Conservation (phyloP, 2,797 vertebrate genomes). For the Apogon hyalosoma region DNA sequence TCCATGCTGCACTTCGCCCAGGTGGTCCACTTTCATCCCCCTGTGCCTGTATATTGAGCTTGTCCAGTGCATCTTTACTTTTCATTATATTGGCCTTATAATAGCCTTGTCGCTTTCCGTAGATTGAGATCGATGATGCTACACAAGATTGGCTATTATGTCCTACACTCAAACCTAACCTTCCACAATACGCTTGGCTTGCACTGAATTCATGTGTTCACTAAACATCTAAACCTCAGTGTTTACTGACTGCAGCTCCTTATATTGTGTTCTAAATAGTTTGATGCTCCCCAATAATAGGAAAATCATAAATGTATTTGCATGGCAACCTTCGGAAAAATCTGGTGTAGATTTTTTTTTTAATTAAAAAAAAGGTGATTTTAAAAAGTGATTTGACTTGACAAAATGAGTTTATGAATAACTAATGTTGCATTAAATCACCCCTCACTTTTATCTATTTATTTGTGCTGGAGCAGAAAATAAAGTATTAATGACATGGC, state of each 20-base stretch:
- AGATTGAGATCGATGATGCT: constrained; percentile 51
- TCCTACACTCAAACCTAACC: constrained; percentile 21
- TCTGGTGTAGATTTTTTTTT: constrained; percentile 27
- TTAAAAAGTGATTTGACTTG: constrained; percentile 21
- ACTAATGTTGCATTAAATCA: constrained; percentile 69
- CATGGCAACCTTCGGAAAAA: constrained; percentile 18
- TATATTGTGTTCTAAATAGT: constrained; percentile 16
- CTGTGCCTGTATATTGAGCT: constrained; percentile 9
- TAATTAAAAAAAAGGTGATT: constrained; percentile 11
- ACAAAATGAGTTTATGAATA: constrained; percentile 71
- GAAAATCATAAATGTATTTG: not conserved
- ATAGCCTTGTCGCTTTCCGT: constrained; percentile 18
- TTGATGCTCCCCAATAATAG: constrained; percentile 10
- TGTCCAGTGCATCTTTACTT: constrained; percentile 21
- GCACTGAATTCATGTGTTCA: constrained; percentile 12
- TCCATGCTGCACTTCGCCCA: not conserved
- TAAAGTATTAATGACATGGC: constrained; percentile 69
- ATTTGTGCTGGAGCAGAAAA: constrained; percentile 56
- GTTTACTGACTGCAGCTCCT: constrained; percentile 16
- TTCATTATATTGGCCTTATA: constrained; percentile 18
- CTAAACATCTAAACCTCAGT: not conserved
- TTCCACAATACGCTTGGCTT: constrained; percentile 7
- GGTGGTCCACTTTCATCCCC: constrained; percentile 3
- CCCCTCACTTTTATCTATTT: constrained; percentile 66
- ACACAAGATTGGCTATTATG: constrained; percentile 34